phyloP scores from a whole-genome alignment of 1,140 invertebrate species.

The Drosophila bipectinata region DNA sequence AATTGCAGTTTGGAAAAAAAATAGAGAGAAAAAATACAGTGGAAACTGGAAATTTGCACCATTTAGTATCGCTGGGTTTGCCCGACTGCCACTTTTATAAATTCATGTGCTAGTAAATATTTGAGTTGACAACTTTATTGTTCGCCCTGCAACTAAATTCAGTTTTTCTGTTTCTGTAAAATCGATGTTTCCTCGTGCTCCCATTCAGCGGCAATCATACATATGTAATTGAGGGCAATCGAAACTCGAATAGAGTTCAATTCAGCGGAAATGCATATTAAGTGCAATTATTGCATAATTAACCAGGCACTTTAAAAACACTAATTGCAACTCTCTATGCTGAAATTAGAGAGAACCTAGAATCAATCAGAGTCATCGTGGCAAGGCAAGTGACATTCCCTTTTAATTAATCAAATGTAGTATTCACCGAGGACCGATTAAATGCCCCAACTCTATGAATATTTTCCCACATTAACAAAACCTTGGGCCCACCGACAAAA shows the following conservation, averaged over 20 bases:
- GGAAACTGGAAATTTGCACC: slow-evolving; percentile 35
- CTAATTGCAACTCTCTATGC: slow-evolving; percentile 46
- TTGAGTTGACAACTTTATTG: slow-evolving; percentile 24
- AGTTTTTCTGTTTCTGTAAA: neutral
- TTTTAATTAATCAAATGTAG: neutral
- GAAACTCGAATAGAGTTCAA: slow-evolving; percentile 45
- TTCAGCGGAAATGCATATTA: slow-evolving; percentile 70
- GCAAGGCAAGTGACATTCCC: neutral
- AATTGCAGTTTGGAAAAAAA: neutral
- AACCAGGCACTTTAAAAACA: slow-evolving; percentile 49
- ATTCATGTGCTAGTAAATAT: slow-evolving; percentile 23
- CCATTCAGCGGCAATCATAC: slow-evolving; percentile 7
- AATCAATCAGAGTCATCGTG: slow-evolving; percentile 4
- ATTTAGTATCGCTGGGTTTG: slow-evolving; percentile 35
- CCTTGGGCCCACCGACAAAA: slow-evolving; percentile 19
- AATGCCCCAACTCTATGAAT: slow-evolving; percentile 17
- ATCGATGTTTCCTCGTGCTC: neutral
- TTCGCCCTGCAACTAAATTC: slow-evolving; percentile 9
- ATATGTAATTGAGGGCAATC: slow-evolving; percentile 50
- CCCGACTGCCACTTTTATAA: slow-evolving; percentile 7
- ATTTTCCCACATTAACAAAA: slow-evolving; percentile 16
- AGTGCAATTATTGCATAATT: slow-evolving; percentile 81
- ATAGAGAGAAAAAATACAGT: slow-evolving; percentile 12
- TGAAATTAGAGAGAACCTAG: neutral
- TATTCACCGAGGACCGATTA: slow-evolving; percentile 1